These are phyloP conservation scores for Balaeniceps rex DNA, from an alignment of 2,113 vertebrate species.

Conservation along the genomic window DNA sequence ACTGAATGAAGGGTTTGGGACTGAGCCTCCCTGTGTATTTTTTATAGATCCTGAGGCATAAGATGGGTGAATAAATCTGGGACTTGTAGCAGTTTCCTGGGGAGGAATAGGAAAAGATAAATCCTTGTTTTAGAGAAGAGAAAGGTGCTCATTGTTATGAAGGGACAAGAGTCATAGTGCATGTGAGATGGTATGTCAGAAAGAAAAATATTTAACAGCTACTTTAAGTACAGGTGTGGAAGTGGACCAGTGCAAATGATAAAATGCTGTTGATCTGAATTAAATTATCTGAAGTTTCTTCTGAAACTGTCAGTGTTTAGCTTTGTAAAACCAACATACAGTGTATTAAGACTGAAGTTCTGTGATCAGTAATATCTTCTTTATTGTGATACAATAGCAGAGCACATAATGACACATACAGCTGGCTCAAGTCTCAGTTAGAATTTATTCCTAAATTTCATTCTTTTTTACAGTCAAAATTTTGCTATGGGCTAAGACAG, in stretches of 20 bases:
- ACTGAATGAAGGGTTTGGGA: not conserved
- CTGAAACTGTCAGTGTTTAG: not conserved
- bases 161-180: not conserved
- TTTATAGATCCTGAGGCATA: not conserved
- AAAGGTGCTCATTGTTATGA: not conserved
- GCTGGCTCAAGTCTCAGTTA: not conserved
- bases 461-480: not conserved
- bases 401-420: not conserved
- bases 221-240: not conserved
- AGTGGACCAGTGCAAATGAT: not conserved
- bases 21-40: not conserved
- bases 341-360: not conserved
- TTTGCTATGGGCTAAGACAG: not conserved
- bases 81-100: not conserved
- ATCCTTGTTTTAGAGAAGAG: not conserved
- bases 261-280: not conserved
- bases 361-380: not conserved
- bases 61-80: not conserved
- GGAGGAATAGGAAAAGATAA: not conserved
- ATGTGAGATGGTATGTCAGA: not conserved
- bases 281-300: not conserved
- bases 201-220: not conserved
- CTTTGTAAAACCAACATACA: not conserved
- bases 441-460: not conserved
- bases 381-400: not conserved